phyloP scores from a whole-genome alignment of 2,113 vertebrate species.

The Anseranas semipalmata region DNA sequence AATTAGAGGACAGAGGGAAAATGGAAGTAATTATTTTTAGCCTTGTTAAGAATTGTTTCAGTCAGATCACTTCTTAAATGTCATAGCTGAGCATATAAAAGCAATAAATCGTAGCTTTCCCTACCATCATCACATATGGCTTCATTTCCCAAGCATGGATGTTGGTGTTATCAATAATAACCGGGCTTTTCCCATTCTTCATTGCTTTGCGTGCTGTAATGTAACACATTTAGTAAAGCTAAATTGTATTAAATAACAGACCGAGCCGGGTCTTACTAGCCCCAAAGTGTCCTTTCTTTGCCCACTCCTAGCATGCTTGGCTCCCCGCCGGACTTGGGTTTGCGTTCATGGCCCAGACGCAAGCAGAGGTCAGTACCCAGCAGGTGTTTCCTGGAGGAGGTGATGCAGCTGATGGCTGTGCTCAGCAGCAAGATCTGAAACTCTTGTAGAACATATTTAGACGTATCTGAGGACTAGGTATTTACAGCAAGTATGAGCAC shows the following conservation, averaged over 20 bases:
- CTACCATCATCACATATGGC: constrained; percentile 84
- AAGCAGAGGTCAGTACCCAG: neutral
- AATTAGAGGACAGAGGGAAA: neutral
- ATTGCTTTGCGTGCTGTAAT: constrained; percentile 82
- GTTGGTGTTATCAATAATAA: constrained; percentile 87
- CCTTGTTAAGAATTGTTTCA: neutral
- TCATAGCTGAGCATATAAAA: constrained; percentile 46
- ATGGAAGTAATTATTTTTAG: neutral
- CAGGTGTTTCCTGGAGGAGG: neutral
- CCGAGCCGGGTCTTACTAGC: neutral
- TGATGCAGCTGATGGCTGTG: neutral
- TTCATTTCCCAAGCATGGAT: constrained; percentile 87
- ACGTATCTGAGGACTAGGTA: neutral
- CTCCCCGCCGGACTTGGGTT: neutral
- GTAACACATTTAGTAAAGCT: constrained; percentile 66
- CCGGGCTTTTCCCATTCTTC: constrained; percentile 80
- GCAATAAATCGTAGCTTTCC: constrained; percentile 47
- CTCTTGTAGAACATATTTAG: rapidly evolving
- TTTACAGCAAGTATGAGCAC: neutral
- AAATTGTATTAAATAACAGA: neutral
- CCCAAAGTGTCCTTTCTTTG: neutral
- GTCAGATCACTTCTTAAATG: constrained; percentile 4
- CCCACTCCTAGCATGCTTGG: rapidly evolving
- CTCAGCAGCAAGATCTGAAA: neutral
- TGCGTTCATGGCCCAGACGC: neutral